Evolutionary conservation across 2,113 vertebrate species (phyloP), one percentile per base, ranked within the genome.

Genomic region (Serilophus lunatus): DNA sequence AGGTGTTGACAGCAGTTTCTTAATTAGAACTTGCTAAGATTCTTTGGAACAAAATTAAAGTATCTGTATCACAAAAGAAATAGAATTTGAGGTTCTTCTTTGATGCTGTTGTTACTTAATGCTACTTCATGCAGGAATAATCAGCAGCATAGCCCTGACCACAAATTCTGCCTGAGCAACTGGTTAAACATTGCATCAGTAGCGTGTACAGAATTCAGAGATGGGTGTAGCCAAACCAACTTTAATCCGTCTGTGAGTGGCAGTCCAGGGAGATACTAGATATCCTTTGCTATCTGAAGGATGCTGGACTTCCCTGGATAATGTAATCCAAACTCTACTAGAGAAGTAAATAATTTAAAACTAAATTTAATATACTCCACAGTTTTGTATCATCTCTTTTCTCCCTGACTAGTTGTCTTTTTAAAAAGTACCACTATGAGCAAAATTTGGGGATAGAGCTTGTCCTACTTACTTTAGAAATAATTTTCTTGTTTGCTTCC

Each of bases 1-100:
- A 74, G 60, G 66, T 65, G 78, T 79, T 79, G 66, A 42, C 87
- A 95, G 87, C 78, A 88, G 59, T 72, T 91, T 91, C 84, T 87
- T 85, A 76, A 61, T 87, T 72, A 94, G 74, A 76, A 76, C 35
- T 89, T 70, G 63, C 42, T 77, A 49, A 70, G 74, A 68, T 65
- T 87, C 35, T 87, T 82, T 70, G 56, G 61, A 95, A 86, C 57
- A 72, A 78, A 86, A 72, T 36, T 64, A 63, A 83, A 84, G 49
- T 79, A 42, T 35, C 33, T 81, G 68, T 65, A 36, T 91, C 35
- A 65, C 13, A 61, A 66, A 54, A 91, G 33, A 54, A 87, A 66
- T 5, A 47, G 59, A 69, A 65, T 65, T 35, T 92, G 59, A 81
- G 20, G 45, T 75, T 86, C 50, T 54, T 69, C 45, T 74, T 22